Conservation (phyloP, 1,140 invertebrate species). For the Pseudomyrmex flavicornis region DNA sequence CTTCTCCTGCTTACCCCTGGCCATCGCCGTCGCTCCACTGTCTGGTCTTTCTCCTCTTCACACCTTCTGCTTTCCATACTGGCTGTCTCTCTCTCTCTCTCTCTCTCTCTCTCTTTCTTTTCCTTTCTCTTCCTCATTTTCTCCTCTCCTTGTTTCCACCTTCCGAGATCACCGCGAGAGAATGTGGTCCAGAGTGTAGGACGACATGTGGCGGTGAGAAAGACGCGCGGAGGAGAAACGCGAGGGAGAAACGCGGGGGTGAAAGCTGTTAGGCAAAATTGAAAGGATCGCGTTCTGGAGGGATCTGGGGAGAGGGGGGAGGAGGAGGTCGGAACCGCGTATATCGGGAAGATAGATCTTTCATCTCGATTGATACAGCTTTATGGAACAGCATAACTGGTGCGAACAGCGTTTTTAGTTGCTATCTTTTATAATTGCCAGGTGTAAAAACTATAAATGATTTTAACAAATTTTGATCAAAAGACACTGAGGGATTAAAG, state of each 20-base stretch:
- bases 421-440: too few relatives aligned
- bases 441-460: neutral
- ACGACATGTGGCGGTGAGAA: slow-evolving; percentile 48
- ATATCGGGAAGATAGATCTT: slow-evolving; percentile 8
- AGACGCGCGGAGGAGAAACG: slow-evolving; percentile 9
- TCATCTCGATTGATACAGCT: neutral
- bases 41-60: slow-evolving; percentile 57
- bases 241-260: slow-evolving; percentile 57
- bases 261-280: slow-evolving; percentile 73
- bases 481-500: neutral
- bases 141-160: slow-evolving; percentile 59
- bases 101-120: slow-evolving; percentile 60
- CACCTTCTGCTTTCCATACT: slow-evolving; percentile 59
- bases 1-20: slow-evolving; percentile 72
- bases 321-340: neutral
- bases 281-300: slow-evolving; percentile 52
- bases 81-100: slow-evolving; percentile 62
- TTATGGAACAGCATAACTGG: neutral
- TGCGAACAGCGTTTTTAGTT: neutral
- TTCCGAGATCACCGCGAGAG: slow-evolving; percentile 78
- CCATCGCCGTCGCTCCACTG: slow-evolving; percentile 35
- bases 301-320: neutral
- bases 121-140: slow-evolving; percentile 40
- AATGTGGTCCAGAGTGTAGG: slow-evolving; percentile 73
- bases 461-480: too few relatives aligned